A percentile compares a stretch with the other conserved stretches of the same genome.
Evolutionary conservation across 64 coral and sea anemone genomes (phyloP).

Genomic region (Astreopora myriophthalma): DNA sequence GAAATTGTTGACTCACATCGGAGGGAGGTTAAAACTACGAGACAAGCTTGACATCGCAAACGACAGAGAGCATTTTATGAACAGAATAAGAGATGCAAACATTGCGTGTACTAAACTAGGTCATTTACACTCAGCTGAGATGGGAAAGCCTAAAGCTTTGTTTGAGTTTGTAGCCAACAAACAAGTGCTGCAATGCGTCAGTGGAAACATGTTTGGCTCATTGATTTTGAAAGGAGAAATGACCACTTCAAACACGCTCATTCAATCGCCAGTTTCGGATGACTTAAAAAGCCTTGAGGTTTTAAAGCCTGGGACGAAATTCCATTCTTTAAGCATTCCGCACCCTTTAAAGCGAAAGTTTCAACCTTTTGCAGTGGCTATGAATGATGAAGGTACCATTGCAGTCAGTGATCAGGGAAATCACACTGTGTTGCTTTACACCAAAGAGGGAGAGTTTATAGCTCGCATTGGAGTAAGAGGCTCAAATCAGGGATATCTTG

Average conservation of each 20-base stretch:
- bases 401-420: slow-evolving; percentile 73
- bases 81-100: slow-evolving; percentile 67
- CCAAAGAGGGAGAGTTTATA: slow-evolving; percentile 64
- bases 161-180: slow-evolving; percentile 54
- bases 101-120: slow-evolving; percentile 42
- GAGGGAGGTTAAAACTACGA: slow-evolving; percentile 55
- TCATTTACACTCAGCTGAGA: slow-evolving; percentile 47
- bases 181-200: slow-evolving; percentile 74
- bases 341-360: slow-evolving; percentile 48
- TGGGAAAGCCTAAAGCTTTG: slow-evolving; percentile 27
- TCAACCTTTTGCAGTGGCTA: slow-evolving; percentile 67
- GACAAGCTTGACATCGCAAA: slow-evolving; percentile 46
- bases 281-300: slow-evolving; percentile 35
- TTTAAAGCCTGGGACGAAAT: slow-evolving; percentile 58
- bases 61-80: slow-evolving; percentile 67
- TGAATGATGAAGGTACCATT: slow-evolving; percentile 39
- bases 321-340: slow-evolving; percentile 61
- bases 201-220: slow-evolving; percentile 60
- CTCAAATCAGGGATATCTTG: slow-evolving; percentile 60
- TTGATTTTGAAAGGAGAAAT: not conserved
- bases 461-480: slow-evolving; percentile 63
- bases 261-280: not conserved
- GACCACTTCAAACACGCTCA: slow-evolving; percentile 24
- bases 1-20: slow-evolving; percentile 41
- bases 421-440: slow-evolving; percentile 71